A percentile compares a stretch with the other conserved stretches of the same genome.
These are phyloP conservation scores for Pandemis heparana DNA, from an alignment of 2,888 invertebrate genomes.

Conservation along the genomic window DNA sequence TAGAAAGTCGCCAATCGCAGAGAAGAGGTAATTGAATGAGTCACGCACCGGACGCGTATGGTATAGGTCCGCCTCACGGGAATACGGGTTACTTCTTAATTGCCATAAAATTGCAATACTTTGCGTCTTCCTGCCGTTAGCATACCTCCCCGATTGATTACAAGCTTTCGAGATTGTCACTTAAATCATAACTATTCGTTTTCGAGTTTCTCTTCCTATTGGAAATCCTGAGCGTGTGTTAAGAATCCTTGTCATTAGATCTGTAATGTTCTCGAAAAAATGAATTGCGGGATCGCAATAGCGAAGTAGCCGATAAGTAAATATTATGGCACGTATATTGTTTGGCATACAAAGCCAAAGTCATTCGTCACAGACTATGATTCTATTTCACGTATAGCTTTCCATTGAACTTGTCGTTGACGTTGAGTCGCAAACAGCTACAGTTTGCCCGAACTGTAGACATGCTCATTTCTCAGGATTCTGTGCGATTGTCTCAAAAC, in stretches of 20 bases:
- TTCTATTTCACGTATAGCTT: background rate
- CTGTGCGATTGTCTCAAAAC: constrained; percentile 67
- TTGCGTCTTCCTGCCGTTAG: constrained; percentile 61
- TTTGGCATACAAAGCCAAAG: background rate
- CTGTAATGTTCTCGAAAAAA: background rate
- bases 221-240: background rate
- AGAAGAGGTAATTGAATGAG: constrained; percentile 65
- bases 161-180: constrained; percentile 22
- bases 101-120: constrained; percentile 65
- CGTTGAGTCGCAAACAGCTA: constrained; percentile 10
- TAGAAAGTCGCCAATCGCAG: constrained; percentile 71
- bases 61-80: constrained; percentile 51
- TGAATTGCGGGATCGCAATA: background rate
- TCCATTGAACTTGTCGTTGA: constrained; percentile 15
- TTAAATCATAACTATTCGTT: constrained; percentile 35
- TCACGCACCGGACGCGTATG: constrained; percentile 66
- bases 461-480: constrained; percentile 64
- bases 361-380: constrained; percentile 12
- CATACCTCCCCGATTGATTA: constrained; percentile 48
- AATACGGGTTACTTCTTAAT: constrained; percentile 65
- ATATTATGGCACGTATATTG: background rate
- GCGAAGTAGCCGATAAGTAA: background rate
- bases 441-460: constrained; percentile 44
- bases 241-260: background rate
- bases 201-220: constrained; percentile 51